phyloP scores from a whole-genome alignment of 2,113 vertebrate genomes.

The Seriola dumerili region DNA sequence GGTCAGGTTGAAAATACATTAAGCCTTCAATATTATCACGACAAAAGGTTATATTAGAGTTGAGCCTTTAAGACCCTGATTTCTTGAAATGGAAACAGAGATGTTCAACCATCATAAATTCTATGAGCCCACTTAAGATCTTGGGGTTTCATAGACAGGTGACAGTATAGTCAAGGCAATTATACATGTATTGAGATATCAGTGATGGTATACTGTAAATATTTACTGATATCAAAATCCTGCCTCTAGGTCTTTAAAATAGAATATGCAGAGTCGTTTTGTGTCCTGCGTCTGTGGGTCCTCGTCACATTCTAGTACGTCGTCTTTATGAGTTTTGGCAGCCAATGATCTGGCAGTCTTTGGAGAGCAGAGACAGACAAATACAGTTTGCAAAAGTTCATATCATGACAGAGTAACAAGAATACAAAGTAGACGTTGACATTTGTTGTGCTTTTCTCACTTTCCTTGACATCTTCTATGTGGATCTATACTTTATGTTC shows the following conservation, averaged over 20 bases:
- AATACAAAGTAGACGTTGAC: slow-evolving; percentile 17
- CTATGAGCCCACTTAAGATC: not conserved
- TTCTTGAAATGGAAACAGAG: not conserved
- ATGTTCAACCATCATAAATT: not conserved
- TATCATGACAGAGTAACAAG: slow-evolving; percentile 14
- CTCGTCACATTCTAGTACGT: not conserved
- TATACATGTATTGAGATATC: not conserved
- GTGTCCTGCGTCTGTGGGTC: not conserved
- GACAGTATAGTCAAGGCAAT: not conserved
- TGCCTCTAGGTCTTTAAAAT: not conserved
- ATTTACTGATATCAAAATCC: not conserved
- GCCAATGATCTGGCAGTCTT: not conserved
- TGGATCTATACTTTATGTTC: slow-evolving; percentile 3
- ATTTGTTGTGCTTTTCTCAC: not conserved
- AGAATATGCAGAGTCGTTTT: not conserved
- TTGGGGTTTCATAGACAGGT: not conserved
- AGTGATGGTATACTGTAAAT: not conserved
- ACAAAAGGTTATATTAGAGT: not conserved
- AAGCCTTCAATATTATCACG: not conserved
- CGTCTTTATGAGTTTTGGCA: slow-evolving; percentile 23
- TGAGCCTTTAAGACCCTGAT: not conserved
- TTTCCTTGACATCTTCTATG: not conserved
- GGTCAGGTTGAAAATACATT: not conserved
- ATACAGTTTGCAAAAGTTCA: slow-evolving; percentile 15
- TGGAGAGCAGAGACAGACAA: slow-evolving; percentile 7